These are phyloP conservation scores for Amphiprion clarkii DNA, from an alignment of 2,797 vertebrate species.

Conservation along the genomic window DNA sequence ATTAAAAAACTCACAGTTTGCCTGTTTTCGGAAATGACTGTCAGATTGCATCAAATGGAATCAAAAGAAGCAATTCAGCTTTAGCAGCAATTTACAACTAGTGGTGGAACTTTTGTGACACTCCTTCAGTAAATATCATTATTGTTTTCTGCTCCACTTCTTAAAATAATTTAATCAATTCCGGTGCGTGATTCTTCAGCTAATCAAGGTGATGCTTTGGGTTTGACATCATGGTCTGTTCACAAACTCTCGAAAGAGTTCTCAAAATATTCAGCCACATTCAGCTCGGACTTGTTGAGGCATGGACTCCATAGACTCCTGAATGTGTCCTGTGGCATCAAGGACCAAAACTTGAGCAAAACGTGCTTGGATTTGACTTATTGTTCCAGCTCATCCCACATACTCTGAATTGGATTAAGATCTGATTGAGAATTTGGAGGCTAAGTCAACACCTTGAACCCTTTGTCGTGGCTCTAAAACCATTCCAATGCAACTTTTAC, in stretches of 20 bases:
- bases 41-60: slow-evolving; percentile 43
- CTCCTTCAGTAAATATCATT: neutral
- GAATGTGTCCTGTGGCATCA: too few relatives aligned
- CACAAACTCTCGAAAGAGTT: neutral
- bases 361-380: too few relatives aligned
- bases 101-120: neutral
- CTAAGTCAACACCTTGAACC: too few relatives aligned
- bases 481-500: too few relatives aligned
- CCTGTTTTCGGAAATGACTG: slow-evolving; percentile 17
- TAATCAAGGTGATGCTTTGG: neutral
- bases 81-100: neutral
- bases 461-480: too few relatives aligned
- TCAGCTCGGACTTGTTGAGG: too few relatives aligned
- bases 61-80: neutral
- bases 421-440: too few relatives aligned
- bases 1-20: slow-evolving; percentile 33
- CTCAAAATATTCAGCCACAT: neutral
- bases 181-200: neutral
- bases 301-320: too few relatives aligned
- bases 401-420: too few relatives aligned
- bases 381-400: too few relatives aligned
- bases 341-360: too few relatives aligned
- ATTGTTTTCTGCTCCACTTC: slow-evolving; percentile 6
- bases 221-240: neutral
- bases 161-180: slow-evolving; percentile 7